Conservation (phyloP, 1,140 invertebrate genomes). For the Trinorchestia longiramus region DNA sequence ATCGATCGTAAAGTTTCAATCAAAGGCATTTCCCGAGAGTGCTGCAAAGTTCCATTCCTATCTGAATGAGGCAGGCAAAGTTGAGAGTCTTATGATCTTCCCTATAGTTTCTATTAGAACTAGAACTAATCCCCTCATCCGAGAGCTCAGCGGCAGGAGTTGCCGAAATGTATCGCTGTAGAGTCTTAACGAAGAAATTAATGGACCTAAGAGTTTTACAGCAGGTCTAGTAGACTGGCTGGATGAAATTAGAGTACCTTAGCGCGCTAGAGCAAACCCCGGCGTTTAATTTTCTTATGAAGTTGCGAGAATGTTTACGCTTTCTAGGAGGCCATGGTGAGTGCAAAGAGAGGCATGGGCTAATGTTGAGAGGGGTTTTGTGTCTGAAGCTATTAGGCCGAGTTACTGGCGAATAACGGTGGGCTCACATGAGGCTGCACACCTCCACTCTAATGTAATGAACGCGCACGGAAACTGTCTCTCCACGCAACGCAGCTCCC, state of each 20-base stretch:
- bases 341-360: background rate
- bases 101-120: background rate
- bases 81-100: background rate
- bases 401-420: constrained; percentile 18
- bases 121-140: background rate
- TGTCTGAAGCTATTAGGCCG: constrained; percentile 37
- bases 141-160: constrained; percentile 14
- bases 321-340: background rate
- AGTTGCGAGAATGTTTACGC: constrained; percentile 4
- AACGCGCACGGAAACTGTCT: background rate
- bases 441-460: constrained; percentile 37
- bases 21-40: background rate
- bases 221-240: background rate
- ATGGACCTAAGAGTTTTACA: background rate
- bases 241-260: background rate
- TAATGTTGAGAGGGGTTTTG: constrained; percentile 49
- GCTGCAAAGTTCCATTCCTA: background rate
- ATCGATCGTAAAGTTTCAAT: background rate
- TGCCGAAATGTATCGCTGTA: background rate
- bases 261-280: background rate
- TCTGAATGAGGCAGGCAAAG: background rate
- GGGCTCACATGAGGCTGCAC: background rate
- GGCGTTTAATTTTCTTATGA: background rate
- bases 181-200: background rate
- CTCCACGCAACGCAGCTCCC: background rate